Percentiles rank a stretch among this genome's conserved stretches.
phyloP scores from a whole-genome alignment of 2,888 invertebrate genomes.

The Acronicta leporina region DNA sequence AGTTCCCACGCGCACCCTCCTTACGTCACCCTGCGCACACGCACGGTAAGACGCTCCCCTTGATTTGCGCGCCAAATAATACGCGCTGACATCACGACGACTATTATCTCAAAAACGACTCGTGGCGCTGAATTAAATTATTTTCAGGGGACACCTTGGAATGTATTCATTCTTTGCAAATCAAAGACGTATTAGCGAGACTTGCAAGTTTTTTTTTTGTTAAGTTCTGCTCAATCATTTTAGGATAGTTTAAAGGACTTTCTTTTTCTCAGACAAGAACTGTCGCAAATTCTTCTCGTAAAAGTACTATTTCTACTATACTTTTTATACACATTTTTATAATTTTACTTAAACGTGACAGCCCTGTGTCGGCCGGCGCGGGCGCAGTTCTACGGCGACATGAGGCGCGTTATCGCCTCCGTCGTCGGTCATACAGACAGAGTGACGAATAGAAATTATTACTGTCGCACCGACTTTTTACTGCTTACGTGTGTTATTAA shows the following conservation, averaged over 20 bases:
- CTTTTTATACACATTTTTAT: constrained; percentile 1
- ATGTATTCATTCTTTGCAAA: background rate
- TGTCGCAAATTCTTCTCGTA: background rate
- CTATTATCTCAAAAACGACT: constrained; percentile 65
- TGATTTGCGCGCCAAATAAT: constrained; percentile 53
- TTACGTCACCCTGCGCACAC: constrained; percentile 60
- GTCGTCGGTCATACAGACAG: constrained; percentile 73
- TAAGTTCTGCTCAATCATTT: constrained; percentile 8
- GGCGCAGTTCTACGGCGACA: constrained; percentile 76
- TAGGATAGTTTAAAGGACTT: constrained; percentile 2
- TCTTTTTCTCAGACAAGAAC: background rate
- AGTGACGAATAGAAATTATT: constrained; percentile 80
- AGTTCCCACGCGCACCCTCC: constrained; percentile 84
- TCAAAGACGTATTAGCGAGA: constrained; percentile 27
- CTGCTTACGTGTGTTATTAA: constrained; percentile 66
- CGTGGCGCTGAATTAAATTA: constrained; percentile 73
- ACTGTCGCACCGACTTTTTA: constrained; percentile 74
- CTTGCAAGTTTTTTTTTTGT: constrained; percentile 18
- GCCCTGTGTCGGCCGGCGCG: constrained; percentile 69
- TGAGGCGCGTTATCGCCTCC: constrained; percentile 83
- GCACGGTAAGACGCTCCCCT: constrained; percentile 63
- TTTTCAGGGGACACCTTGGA: constrained; percentile 23
- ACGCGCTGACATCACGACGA: constrained; percentile 69
- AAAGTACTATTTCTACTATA: too few relatives aligned
- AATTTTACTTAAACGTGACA: constrained; percentile 60